A percentile compares a stretch with the other conserved stretches of the same genome.
phyloP scores from a whole-genome alignment of 1,140 invertebrate species.

The Belonocnema kinseyi region DNA sequence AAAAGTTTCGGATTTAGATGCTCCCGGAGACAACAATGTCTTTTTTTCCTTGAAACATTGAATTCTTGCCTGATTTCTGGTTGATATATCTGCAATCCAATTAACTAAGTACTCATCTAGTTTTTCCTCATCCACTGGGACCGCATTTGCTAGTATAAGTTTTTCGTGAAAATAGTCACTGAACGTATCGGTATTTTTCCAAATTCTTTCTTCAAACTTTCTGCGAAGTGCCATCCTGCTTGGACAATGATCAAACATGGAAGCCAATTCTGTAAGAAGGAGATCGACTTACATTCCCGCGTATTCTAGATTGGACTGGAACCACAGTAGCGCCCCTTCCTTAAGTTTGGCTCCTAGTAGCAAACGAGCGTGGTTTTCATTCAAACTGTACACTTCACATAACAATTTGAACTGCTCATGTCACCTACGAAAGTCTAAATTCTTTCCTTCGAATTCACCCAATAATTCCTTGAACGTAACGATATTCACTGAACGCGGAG shows the following conservation, averaged over 20 bases:
- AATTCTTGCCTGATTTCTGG: constrained; percentile 43
- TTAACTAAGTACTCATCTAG: constrained; percentile 51
- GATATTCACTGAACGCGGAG: too few species aligned
- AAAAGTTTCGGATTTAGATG: too few species aligned
- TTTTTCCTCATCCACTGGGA: constrained; percentile 49
- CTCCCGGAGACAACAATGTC: background rate
- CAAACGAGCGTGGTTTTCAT: constrained; percentile 28
- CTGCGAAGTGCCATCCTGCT: constrained; percentile 33
- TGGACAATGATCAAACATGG: constrained; percentile 37
- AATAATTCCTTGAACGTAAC: background rate
- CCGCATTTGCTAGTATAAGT: constrained; percentile 41
- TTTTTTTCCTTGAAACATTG: constrained; percentile 7
- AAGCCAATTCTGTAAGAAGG: constrained; percentile 35
- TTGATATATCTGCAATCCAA: constrained; percentile 40
- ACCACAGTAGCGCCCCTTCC: constrained; percentile 39
- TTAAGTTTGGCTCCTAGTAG: constrained; percentile 34
- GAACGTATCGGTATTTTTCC: too few species aligned
- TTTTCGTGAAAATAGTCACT: constrained; percentile 46
- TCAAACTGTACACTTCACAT: background rate
- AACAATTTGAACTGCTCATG: background rate
- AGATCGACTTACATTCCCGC: constrained; percentile 14
- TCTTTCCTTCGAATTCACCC: background rate
- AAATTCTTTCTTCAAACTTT: background rate
- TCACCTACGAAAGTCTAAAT: too few species aligned
- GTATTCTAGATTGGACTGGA: constrained; percentile 42